phyloP scores from a whole-genome alignment of 64 coral and sea anemone species.

The Actinia equina region DNA sequence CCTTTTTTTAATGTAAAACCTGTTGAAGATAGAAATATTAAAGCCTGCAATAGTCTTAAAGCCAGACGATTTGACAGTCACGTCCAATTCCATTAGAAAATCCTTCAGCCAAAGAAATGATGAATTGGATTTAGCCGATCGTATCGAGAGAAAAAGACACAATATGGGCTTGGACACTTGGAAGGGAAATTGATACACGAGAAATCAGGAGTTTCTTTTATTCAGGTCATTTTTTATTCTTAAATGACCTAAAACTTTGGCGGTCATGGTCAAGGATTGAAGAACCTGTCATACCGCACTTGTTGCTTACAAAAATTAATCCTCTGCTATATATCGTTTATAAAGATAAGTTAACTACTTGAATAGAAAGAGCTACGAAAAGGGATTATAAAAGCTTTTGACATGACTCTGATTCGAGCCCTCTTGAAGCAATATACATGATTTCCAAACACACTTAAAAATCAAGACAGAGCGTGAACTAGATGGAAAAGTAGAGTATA shows the following conservation, averaged over 20 bases:
- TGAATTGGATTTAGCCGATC: background rate
- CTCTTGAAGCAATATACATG: conserved; percentile 1
- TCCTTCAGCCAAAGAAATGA: background rate
- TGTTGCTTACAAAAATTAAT: background rate
- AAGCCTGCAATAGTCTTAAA: no score
- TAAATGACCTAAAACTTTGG: background rate
- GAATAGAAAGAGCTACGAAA: background rate
- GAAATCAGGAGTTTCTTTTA: background rate
- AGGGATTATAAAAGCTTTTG: background rate
- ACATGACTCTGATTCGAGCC: background rate
- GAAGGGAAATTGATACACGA: background rate
- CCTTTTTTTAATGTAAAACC: background rate
- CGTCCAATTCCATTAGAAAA: no score
- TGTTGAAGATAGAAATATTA: background rate
- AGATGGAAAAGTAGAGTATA: background rate
- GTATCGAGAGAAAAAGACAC: background rate
- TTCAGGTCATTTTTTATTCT: background rate
- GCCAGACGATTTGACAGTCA: no score
- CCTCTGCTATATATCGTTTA: background rate
- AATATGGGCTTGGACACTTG: background rate
- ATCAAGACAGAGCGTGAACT: background rate
- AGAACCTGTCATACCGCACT: background rate
- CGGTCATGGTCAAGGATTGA: background rate
- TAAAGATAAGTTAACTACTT: background rate
- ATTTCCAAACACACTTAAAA: background rate